These are phyloP conservation scores for Tokudaia muenninki DNA, from an alignment of 2,797 vertebrate species.

Conservation along the genomic window DNA sequence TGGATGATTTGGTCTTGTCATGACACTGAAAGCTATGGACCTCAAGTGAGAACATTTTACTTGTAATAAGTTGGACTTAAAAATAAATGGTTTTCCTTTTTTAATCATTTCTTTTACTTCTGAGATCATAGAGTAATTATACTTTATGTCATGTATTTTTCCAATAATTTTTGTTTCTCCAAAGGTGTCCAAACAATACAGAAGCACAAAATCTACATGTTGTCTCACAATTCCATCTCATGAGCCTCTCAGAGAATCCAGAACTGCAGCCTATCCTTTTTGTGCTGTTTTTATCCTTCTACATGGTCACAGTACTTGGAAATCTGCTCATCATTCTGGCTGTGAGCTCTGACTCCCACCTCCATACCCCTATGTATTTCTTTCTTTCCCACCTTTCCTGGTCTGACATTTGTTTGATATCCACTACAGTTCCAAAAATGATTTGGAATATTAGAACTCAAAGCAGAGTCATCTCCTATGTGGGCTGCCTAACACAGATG, in stretches of 20 bases:
- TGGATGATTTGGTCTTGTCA: neutral
- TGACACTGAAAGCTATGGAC: neutral
- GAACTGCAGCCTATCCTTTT: neutral
- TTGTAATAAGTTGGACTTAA: neutral
- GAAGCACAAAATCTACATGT: neutral
- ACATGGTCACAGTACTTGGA: neutral
- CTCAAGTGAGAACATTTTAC: neutral
- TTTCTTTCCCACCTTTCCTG: slow-evolving; percentile 45
- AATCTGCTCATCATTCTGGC: neutral
- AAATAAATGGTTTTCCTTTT: neutral
- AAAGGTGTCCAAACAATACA: neutral
- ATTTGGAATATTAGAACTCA: neutral
- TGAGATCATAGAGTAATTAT: neutral
- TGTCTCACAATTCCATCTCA: slow-evolving; percentile 37
- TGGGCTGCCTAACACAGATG: slow-evolving; percentile 54
- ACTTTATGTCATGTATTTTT: neutral
- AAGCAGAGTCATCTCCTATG: slow-evolving; percentile 28
- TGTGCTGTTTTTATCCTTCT: neutral
- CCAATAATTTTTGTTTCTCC: neutral
- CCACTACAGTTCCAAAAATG: slow-evolving; percentile 22
- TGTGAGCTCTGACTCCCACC: neutral
- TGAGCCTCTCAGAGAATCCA: neutral
- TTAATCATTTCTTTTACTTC: neutral
- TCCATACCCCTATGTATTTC: neutral
- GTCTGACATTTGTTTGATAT: slow-evolving; percentile 13